Conservation (phyloP, 1,140 invertebrate genomes). For the Palaemon carinicauda region DNA sequence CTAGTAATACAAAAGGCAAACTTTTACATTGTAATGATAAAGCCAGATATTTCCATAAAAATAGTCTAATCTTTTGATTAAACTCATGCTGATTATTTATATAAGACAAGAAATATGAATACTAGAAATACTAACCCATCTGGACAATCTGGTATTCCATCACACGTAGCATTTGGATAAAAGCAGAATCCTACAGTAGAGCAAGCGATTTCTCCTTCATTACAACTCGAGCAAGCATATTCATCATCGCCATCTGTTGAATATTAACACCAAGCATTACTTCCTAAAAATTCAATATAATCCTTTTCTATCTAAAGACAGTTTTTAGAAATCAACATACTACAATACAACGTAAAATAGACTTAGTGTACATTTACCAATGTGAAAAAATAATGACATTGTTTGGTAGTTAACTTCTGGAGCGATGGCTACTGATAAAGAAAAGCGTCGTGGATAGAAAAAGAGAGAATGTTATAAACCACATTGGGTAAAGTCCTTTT, state of each 20-base stretch:
- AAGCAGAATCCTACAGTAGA: slow-evolving; percentile 16
- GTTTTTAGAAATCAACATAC: too few relatives aligned
- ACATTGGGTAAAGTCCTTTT: too few relatives aligned
- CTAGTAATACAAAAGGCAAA: background rate
- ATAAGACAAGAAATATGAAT: background rate
- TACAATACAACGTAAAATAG: too few relatives aligned
- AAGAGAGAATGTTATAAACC: too few relatives aligned
- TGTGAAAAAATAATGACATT: too few relatives aligned
- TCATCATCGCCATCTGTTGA: slow-evolving; percentile 36
- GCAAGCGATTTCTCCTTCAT: background rate
- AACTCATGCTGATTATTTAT: background rate
- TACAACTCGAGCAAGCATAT: slow-evolving; percentile 13
- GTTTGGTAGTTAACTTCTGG: too few relatives aligned
- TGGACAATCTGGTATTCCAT: slow-evolving; percentile 15
- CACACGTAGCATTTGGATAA: slow-evolving; percentile 2
- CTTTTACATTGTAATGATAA: background rate
- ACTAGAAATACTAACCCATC: slow-evolving; percentile 8
- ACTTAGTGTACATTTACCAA: too few relatives aligned
- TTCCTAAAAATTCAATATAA: too few relatives aligned
- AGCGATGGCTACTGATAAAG: too few relatives aligned
- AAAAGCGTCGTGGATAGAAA: too few relatives aligned
- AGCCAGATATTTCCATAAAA: background rate
- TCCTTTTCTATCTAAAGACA: background rate
- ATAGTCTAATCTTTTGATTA: background rate
- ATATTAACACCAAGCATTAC: too few relatives aligned